Evolutionary conservation across 2,888 invertebrate species (phyloP), one percentile per base, ranked within the genome.

Genomic region (Icerya purchasi): DNA sequence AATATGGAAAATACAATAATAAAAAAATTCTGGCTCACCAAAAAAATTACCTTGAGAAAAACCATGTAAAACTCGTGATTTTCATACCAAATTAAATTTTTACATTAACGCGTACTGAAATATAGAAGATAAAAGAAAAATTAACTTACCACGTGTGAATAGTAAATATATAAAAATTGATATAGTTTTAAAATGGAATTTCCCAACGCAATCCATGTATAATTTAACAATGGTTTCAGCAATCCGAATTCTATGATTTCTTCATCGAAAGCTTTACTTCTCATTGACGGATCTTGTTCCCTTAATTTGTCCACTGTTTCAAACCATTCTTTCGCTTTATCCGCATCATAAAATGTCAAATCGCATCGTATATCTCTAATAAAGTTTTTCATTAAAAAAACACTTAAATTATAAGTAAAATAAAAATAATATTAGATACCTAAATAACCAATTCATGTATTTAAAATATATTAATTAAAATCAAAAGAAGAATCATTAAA

Each of bases 101-200:
- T n/a, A n/a, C n/a, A n/a, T n/a, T n/a, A n/a, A n/a, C n/a, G n/a
- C n/a, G n/a, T n/a, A n/a, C n/a, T n/a, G n/a, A n/a, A n/a, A n/a
- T n/a, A n/a, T n/a, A n/a, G n/a, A n/a, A n/a, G n/a, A n/a, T n/a
- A n/a, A n/a, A n/a, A n/a, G n/a, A n/a, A n/a, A 56, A 22, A 1
- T 59, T n/a, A 23, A 57, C 22, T 63, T 61, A 62, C 59, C 53
- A 57, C 36, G 53, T 58, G 60, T 8, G 61, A 49, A 22, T 52
- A 58, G 49, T 59, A 51, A 22, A 54, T 53, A 22, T 59, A 62
- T 21, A 63, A 21, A 50, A 59, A 22, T 36, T 62, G 55, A 52
- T 63, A 62, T 10, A 63, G 51, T 19, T 60, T 57, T 14, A 63
- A 54, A n/a, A 63, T 36, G 22, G 61, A 59, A 51, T 58, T 59